These are phyloP conservation scores for Pristionchus maxplancki DNA, from an alignment of 2,888 invertebrate species.

Conservation along the genomic window DNA sequence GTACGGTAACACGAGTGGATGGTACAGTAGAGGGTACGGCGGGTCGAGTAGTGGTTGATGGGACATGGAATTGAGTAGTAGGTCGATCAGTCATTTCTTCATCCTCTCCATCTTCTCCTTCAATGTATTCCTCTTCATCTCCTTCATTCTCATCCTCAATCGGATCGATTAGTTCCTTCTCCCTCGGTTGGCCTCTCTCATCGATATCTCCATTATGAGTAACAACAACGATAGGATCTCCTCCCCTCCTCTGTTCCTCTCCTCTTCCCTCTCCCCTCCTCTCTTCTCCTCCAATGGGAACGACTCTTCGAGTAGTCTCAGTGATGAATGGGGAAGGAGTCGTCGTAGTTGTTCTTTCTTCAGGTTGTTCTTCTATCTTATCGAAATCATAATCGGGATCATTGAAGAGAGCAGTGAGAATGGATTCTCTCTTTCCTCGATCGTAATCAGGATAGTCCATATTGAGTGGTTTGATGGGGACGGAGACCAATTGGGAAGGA, in stretches of 20 bases:
- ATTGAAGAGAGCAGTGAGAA: constrained; percentile 47
- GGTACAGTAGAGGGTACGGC: neutral
- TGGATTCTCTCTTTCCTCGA: constrained; percentile 32
- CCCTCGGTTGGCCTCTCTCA: neutral
- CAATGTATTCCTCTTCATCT: constrained; percentile 42
- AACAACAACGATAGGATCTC: constrained; percentile 24
- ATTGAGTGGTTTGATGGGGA: constrained; percentile 1
- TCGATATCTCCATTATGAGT: constrained; percentile 48
- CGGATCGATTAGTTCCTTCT: neutral
- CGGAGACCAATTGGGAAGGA: constrained; percentile 40
- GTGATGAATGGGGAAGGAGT: constrained; percentile 6
- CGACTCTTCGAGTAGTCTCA: constrained; percentile 7
- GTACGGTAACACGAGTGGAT: neutral
- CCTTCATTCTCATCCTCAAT: constrained; percentile 11
- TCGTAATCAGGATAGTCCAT: constrained; percentile 49
- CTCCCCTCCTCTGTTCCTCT: too few species aligned
- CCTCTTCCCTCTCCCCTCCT: neutral
- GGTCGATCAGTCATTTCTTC: neutral
- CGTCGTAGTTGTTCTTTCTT: neutral
- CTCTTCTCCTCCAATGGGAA: constrained; percentile 41
- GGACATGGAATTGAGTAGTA: neutral
- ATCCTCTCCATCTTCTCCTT: constrained; percentile 38
- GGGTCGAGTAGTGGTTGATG: neutral
- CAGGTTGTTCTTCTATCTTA: neutral
- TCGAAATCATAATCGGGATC: constrained; percentile 52